A percentile compares a stretch with the other conserved stretches of the same genome.
Evolutionary conservation across 2,797 vertebrate genomes (phyloP).

Genomic region (Sciurus carolinensis): DNA sequence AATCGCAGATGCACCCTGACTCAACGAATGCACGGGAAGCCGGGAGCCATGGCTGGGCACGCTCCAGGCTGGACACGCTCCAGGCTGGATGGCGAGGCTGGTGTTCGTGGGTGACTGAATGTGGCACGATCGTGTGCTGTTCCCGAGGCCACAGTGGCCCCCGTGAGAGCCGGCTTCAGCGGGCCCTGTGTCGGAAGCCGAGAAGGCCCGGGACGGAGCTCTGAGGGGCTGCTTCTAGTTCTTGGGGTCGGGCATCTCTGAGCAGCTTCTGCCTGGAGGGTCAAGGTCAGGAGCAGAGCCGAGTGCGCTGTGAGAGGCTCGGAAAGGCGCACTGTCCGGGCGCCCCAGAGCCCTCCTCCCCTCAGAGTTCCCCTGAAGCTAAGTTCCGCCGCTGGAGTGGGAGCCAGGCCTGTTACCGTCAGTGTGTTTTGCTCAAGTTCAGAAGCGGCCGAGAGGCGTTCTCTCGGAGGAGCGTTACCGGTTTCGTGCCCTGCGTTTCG

Average conservation of each 20-base stretch:
- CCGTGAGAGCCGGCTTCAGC: not conserved
- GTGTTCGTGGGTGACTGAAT: not conserved
- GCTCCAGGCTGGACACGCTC: not conserved
- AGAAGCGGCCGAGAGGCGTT: slow-evolving; percentile 64
- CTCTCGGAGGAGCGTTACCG: slow-evolving; percentile 72
- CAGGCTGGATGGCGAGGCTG: not conserved
- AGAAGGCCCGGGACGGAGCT: not conserved
- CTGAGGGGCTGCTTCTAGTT: not conserved
- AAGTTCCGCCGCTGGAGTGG: not conserved
- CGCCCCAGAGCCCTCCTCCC: not conserved
- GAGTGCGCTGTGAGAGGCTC: slow-evolving; percentile 8
- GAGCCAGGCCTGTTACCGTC: not conserved
- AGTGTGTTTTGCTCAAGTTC: slow-evolving; percentile 73
- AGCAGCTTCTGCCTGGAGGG: slow-evolving; percentile 38
- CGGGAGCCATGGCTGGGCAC: not conserved
- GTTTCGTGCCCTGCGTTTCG: slow-evolving; percentile 79
- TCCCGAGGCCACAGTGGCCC: rapidly evolving
- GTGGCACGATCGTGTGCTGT: rapidly evolving
- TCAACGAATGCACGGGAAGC: not conserved
- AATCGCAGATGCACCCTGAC: not conserved
- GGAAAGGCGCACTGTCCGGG: not conserved
- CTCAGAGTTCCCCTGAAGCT: not conserved
- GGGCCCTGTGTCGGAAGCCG: not conserved
- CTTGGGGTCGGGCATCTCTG: slow-evolving; percentile 47
- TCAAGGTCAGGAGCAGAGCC: slow-evolving; percentile 54